Percentiles rank a stretch among this genome's conserved stretches.
phyloP scores from a whole-genome alignment of 2,888 invertebrate species.

The Cerastis leucographa region DNA sequence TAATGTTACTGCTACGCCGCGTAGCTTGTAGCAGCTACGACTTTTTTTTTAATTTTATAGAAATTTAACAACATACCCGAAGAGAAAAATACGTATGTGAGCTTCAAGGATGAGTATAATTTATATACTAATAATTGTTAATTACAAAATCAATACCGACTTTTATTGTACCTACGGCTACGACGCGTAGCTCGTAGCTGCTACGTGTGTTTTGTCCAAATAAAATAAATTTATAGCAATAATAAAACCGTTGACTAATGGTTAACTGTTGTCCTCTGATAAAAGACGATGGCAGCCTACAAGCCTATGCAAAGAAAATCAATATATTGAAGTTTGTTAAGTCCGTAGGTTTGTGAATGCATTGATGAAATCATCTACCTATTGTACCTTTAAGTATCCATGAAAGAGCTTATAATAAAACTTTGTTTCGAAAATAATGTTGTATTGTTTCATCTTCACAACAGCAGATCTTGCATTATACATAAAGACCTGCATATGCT shows the following conservation, averaged over 20 bases:
- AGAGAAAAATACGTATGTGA: background rate
- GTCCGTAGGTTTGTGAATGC: conserved; percentile 19
- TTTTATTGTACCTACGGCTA: background rate
- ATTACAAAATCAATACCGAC: background rate
- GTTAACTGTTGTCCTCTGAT: background rate
- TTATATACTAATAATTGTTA: background rate
- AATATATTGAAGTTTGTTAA: conserved; percentile 4
- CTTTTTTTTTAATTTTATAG: background rate
- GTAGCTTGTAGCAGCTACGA: conserved; percentile 31
- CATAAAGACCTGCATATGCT: conserved; percentile 17
- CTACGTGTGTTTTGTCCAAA: conserved; percentile 6
- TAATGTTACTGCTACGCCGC: conserved; percentile 22
- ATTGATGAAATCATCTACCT: conserved; percentile 26
- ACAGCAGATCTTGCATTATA: background rate
- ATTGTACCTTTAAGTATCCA: background rate
- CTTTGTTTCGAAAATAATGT: background rate
- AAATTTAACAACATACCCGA: background rate
- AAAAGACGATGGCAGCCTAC: conserved; percentile 1
- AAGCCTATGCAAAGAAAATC: background rate
- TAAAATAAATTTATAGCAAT: background rate
- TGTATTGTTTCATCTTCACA: conserved; percentile 5
- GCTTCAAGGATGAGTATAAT: background rate
- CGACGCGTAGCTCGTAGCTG: conserved; percentile 22
- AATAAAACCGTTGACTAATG: background rate
- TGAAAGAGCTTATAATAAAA: conserved; percentile 1